phyloP scores from a whole-genome alignment of 2,888 invertebrate genomes.

The Zygogramma bicolorata region DNA sequence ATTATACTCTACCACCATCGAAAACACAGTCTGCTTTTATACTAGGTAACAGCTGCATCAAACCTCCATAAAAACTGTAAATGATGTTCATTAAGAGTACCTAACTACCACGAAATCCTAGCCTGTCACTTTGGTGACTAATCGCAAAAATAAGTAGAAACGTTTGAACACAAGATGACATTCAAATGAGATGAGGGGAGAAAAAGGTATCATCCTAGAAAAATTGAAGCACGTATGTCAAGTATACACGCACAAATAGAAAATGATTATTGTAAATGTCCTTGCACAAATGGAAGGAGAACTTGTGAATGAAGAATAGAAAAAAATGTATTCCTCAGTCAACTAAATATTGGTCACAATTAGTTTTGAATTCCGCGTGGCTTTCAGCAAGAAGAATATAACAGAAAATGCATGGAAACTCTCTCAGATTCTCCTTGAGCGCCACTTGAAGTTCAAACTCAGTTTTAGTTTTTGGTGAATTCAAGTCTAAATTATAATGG shows the following conservation, averaged over 20 bases:
- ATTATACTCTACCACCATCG: too few relatives aligned
- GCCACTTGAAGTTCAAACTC: too few relatives aligned
- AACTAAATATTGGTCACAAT: neutral
- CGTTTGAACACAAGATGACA: neutral
- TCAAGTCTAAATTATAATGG: too few relatives aligned
- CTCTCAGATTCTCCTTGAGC: too few relatives aligned
- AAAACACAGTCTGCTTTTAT: too few relatives aligned
- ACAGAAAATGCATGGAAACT: too few relatives aligned
- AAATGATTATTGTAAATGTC: conserved; percentile 6
- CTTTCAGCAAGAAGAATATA: too few relatives aligned
- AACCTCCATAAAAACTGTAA: too few relatives aligned
- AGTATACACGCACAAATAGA: conserved; percentile 20
- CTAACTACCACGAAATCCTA: neutral
- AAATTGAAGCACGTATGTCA: conserved; percentile 18
- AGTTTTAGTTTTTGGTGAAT: too few relatives aligned
- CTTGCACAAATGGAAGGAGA: neutral
- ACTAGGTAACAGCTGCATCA: too few relatives aligned
- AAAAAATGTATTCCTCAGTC: neutral
- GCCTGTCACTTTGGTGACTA: neutral
- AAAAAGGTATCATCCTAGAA: neutral
- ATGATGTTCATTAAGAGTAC: too few relatives aligned
- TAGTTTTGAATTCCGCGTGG: neutral
- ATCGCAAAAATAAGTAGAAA: neutral
- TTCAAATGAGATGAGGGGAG: neutral
- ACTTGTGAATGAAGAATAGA: neutral